Base-by-base conservation (phyloP, 2,888 invertebrate genomes). In the Endotricha flammealis region DNA sequence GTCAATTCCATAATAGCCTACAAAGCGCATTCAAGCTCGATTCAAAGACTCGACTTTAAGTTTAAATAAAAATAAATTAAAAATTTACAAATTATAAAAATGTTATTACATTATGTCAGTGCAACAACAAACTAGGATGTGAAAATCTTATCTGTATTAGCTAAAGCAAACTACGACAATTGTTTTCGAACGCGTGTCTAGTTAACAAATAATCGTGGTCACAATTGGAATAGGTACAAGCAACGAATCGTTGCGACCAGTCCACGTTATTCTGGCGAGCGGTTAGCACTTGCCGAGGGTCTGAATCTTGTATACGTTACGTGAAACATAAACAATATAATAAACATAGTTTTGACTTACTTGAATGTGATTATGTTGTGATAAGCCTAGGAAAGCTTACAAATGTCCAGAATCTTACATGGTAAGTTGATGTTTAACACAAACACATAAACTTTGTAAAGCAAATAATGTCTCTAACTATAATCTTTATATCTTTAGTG, bases 181-280 rank as follows among this genome's bases (percentile, higher is more conserved):
- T 85, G 82, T 81, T 83, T 83, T 81, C 71, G 76, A 80, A 67
- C 82, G 82, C 81, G 80, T 82, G 85, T 78, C 75, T 70, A 72
- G 82, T 83, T 80, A 82, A 74, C 75, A 75, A 82, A 82, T 83
- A 81, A 81, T 80, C 73, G 74, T 76, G 54, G 64, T 69, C 61
- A 82, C 85, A 86, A 85, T 86, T 85, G 83, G 74, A 64, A 63
- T 77, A 80, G 74, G 77, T 81, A 80, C 67, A 57, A 57, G 64
- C 57, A 29, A 12, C 35, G 57, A 63, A 64, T 67, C 68, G 64
- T 61, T 69, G 64, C 65, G 65, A 64, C 65, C 82, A 85, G 83
- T 85, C 61, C 70, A 65, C 73, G 71, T 62, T 68, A 72, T 76
- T 78, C 82, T 70, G 70, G 77, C 85, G 69, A 43, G 53, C 66